Percentiles rank a stretch among this genome's conserved stretches.
These are phyloP conservation scores for Callorhinus ursinus DNA, from an alignment of 2,113 vertebrate species.

Conservation along the genomic window DNA sequence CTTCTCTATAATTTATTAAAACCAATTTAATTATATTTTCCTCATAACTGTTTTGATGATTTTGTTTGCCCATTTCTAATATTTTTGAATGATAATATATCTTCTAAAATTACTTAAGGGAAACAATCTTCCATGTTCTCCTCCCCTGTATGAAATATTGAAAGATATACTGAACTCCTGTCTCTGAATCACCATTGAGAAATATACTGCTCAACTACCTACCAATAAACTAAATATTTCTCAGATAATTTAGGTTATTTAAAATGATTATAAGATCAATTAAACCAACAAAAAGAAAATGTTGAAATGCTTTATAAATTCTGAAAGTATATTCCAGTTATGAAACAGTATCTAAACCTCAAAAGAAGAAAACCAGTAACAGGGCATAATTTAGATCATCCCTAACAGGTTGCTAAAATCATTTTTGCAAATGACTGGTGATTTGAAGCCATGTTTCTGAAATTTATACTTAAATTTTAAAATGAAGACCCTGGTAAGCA, in stretches of 20 bases:
- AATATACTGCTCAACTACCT: background rate
- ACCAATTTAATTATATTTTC: background rate
- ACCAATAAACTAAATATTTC: constrained; percentile 45
- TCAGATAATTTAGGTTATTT: background rate
- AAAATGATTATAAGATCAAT: constrained; percentile 6
- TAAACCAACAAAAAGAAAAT: constrained; percentile 46
- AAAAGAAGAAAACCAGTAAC: background rate
- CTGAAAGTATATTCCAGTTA: background rate
- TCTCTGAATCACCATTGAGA: constrained; percentile 17
- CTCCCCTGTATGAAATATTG: background rate
- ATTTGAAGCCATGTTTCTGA: constrained; percentile 29
- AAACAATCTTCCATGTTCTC: constrained; percentile 30
- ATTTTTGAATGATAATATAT: background rate
- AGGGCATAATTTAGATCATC: constrained; percentile 4
- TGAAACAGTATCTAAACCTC: background rate
- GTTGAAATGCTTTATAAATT: constrained; percentile 6
- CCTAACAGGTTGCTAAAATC: background rate
- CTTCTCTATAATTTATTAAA: background rate
- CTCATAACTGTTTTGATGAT: background rate
- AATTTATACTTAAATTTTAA: constrained; percentile 27
- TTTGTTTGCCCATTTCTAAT: background rate
- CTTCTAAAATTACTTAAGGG: constrained; percentile 6
- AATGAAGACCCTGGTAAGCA: background rate
- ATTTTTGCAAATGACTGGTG: background rate
- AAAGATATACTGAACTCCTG: background rate